phyloP scores from a whole-genome alignment of 1,140 invertebrate species.

The Listronotus bonariensis region DNA sequence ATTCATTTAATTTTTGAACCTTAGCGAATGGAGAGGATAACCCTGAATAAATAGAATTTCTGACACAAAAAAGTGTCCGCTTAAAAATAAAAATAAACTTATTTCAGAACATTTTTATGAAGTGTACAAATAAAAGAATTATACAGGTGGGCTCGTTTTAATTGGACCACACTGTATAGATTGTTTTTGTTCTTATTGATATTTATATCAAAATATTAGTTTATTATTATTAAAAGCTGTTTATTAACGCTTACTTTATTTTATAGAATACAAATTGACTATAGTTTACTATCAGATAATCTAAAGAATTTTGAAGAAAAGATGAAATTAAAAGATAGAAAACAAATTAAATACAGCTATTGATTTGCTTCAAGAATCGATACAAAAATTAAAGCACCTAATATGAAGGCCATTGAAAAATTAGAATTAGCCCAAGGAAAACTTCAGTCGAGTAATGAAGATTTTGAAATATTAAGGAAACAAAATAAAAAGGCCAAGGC shows the following conservation, averaged over 20 bases:
- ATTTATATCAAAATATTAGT: no score
- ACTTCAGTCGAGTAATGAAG: constrained; percentile 93
- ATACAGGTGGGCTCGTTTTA: no score
- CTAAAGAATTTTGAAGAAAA: constrained; percentile 81
- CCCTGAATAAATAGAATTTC: no score
- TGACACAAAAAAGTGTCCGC: no score
- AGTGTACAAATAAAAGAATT: no score
- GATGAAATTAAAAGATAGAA: constrained; percentile 88
- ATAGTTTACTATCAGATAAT: constrained; percentile 76
- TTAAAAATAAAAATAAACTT: no score
- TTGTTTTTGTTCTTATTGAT: no score
- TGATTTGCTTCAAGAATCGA: constrained; percentile 79
- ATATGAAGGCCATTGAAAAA: constrained; percentile 93
- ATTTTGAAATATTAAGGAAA: constrained; percentile 92
- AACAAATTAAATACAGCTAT: constrained; percentile 86
- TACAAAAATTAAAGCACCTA: constrained; percentile 98
- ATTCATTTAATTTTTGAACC: no score
- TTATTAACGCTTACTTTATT: constrained; percentile 12
- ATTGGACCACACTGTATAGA: no score
- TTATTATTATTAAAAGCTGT: constrained; percentile 39
- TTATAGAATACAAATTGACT: constrained; percentile 85
- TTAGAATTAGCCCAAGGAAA: constrained; percentile 94
- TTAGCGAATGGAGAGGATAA: no score
- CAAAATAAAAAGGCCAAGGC: constrained; percentile 94
- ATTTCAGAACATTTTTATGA: no score